Conservation (phyloP, 2,888 invertebrate genomes). For the Phalangium opilio region DNA sequence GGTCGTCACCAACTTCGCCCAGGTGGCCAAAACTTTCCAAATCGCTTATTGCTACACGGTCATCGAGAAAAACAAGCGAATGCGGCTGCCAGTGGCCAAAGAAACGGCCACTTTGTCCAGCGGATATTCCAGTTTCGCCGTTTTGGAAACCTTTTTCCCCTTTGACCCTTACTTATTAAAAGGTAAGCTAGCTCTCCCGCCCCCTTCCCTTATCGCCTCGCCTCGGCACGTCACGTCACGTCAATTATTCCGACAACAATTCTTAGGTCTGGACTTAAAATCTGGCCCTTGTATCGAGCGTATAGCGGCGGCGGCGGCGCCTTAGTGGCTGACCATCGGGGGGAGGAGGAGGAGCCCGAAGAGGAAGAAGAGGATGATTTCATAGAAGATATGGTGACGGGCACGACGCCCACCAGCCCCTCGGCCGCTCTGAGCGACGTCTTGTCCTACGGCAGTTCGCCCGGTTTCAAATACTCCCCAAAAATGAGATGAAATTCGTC, state of each 20-base stretch:
- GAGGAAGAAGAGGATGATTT: slow-evolving; percentile 17
- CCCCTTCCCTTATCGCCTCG: slow-evolving; percentile 32
- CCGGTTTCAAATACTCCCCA: slow-evolving; percentile 15
- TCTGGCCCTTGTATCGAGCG: background rate
- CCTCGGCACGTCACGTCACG: slow-evolving; percentile 35
- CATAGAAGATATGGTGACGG: background rate
- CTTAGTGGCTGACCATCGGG: background rate
- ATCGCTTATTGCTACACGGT: slow-evolving; percentile 81
- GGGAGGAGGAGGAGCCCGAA: background rate
- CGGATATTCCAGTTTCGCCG: slow-evolving; percentile 29
- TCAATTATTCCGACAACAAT: background rate
- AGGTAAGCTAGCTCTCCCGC: slow-evolving; percentile 34
- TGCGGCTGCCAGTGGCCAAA: slow-evolving; percentile 31
- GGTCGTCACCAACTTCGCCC: slow-evolving; percentile 63
- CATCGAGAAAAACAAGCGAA: slow-evolving; percentile 59
- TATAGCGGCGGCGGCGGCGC: background rate
- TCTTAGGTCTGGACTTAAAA: background rate
- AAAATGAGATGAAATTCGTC: no score
- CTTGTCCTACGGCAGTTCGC: slow-evolving; percentile 15
- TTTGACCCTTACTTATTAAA: slow-evolving; percentile 72
- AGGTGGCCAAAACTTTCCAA: slow-evolving; percentile 64
- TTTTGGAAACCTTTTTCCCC: slow-evolving; percentile 62
- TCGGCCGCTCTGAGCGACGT: slow-evolving; percentile 1
- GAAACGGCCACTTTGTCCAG: slow-evolving; percentile 38
- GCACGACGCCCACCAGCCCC: background rate